Conservation (phyloP, 2,888 invertebrate genomes). For the Drosophila koepferae region DNA sequence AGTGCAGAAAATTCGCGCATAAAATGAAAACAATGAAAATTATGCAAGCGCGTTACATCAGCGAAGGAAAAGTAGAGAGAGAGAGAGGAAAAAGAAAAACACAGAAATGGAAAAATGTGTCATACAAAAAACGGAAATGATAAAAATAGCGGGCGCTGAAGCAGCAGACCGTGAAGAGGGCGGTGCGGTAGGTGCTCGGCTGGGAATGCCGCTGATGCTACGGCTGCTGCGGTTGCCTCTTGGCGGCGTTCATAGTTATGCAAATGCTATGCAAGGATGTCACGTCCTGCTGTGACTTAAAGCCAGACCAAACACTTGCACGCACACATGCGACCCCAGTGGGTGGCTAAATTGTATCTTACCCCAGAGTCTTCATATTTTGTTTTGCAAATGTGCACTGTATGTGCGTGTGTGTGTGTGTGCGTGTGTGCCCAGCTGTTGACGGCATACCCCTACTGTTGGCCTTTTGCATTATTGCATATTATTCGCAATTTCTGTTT, state of each 20-base stretch:
- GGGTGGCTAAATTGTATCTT: constrained; percentile 8
- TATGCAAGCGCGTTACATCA: constrained; percentile 73
- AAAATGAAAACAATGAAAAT: constrained; percentile 80
- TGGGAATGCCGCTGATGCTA: constrained; percentile 39
- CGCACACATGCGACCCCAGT: constrained; percentile 32
- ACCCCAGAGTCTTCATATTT: constrained; percentile 12
- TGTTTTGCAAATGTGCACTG: constrained; percentile 5
- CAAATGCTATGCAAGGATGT: constrained; percentile 80
- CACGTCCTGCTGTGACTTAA: constrained; percentile 80
- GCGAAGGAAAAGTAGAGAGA: constrained; percentile 14
- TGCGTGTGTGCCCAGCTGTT: constrained; percentile 10
- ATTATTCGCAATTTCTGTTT: constrained; percentile 79
- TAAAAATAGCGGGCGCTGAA: constrained; percentile 68
- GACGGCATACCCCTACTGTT: constrained; percentile 44
- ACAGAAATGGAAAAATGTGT: constrained; percentile 41
- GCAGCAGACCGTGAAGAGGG: constrained; percentile 47
- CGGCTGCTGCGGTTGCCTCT: constrained; percentile 44
- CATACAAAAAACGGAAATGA: constrained; percentile 62
- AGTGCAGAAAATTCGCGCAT: constrained; percentile 66
- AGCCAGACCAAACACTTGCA: constrained; percentile 53
- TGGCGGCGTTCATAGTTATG: constrained; percentile 78
- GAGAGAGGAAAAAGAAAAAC: constrained; percentile 12
- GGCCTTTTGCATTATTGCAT: constrained; percentile 79
- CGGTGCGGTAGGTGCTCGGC: neutral
- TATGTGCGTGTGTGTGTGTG: neutral